phyloP scores from a whole-genome alignment of 2,113 vertebrate genomes.

The Dipodomys stephensi region DNA sequence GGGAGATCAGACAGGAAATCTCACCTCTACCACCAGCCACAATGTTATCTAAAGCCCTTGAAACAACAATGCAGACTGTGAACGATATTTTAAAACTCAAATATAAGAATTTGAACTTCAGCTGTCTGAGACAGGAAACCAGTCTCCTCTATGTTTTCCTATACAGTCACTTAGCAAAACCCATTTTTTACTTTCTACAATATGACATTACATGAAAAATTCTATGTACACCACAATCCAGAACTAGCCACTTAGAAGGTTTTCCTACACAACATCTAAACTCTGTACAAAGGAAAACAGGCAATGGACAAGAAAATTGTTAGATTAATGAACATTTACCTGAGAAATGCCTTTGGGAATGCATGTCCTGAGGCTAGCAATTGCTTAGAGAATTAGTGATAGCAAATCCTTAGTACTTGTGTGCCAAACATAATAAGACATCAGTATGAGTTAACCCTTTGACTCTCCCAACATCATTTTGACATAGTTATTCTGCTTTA shows the following conservation, averaged over 20 bases:
- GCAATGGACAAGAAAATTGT: slow-evolving; percentile 17
- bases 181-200: not conserved
- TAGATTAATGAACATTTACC: not conserved
- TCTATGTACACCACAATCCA: not conserved
- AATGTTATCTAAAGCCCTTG: not conserved
- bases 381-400: not conserved
- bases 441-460: not conserved
- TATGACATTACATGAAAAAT: not conserved
- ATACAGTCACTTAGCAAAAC: not conserved
- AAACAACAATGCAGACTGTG: not conserved
- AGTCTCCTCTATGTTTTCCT: not conserved
- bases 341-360: slow-evolving; percentile 40
- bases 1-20: not conserved
- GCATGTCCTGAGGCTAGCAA: not conserved
- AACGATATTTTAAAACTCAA: slow-evolving; percentile 9
- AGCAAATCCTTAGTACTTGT: not conserved
- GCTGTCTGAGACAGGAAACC: not conserved
- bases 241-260: not conserved
- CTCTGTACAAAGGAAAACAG: slow-evolving; percentile 35
- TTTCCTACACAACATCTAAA: not conserved
- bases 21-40: not conserved
- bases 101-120: slow-evolving; percentile 22
- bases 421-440: not conserved
- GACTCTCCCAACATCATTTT: not conserved
- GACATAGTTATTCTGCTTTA: slow-evolving; percentile 15